phyloP scores from a whole-genome alignment of 2,113 vertebrate genomes.

The Ginglymostoma cirratum region DNA sequence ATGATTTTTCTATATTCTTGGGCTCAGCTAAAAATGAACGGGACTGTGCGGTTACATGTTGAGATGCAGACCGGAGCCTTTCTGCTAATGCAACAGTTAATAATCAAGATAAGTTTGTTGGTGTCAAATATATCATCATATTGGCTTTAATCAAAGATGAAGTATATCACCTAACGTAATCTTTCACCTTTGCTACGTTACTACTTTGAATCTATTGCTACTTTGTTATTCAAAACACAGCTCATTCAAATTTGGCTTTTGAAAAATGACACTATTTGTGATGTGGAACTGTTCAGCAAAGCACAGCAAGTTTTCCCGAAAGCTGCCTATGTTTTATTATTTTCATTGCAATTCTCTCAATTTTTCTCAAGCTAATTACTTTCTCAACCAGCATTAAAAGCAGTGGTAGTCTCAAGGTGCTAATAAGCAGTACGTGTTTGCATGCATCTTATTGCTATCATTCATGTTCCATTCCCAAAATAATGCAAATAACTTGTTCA shows the following conservation, averaged over 20 bases:
- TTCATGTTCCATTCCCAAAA: neutral
- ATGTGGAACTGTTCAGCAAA: neutral
- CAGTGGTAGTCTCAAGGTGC: neutral
- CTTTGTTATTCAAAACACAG: conserved; percentile 12
- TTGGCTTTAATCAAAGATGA: neutral
- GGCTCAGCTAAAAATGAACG: neutral
- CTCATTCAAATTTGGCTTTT: neutral
- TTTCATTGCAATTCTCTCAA: neutral
- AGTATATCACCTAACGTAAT: neutral
- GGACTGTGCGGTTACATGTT: neutral
- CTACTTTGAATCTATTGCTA: neutral
- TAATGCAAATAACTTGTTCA: neutral
- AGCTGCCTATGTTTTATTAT: neutral
- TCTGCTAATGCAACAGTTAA: neutral
- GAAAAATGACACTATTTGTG: neutral
- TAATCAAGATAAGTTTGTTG: neutral
- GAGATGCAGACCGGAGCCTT: neutral
- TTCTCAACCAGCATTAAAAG: neutral
- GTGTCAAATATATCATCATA: neutral
- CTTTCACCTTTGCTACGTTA: neutral
- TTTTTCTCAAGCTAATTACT: neutral
- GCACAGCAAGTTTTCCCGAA: neutral
- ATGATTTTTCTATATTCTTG: neutral
- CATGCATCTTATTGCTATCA: neutral
- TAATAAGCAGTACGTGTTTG: neutral